Evolutionary conservation across 2,888 invertebrate genomes (phyloP).

Genomic region (Schizotus pectinicornis): DNA sequence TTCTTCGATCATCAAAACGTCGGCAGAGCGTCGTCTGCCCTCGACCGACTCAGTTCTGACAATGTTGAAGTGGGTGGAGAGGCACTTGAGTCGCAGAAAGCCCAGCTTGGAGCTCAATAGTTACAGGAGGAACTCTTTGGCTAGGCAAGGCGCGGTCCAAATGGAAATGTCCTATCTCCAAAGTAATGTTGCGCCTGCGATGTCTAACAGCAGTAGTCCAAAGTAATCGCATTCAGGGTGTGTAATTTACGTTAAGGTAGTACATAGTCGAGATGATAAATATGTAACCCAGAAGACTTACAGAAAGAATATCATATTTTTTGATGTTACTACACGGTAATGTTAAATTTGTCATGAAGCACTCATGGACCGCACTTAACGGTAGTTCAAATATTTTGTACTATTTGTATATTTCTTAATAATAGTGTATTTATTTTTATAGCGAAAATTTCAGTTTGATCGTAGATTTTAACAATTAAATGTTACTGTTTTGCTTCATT

Average conservation of each 20-base stretch:
- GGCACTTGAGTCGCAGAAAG: conserved; percentile 80
- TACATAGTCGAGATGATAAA: neutral
- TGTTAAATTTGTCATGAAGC: conserved; percentile 5
- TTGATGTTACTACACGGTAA: conserved; percentile 15
- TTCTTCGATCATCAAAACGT: conserved; percentile 83
- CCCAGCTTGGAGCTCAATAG: conserved; percentile 62
- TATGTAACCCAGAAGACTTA: conserved; percentile 21
- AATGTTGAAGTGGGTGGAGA: conserved; percentile 88
- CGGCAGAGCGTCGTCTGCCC: conserved; percentile 84
- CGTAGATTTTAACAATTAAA: no score
- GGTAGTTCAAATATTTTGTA: conserved; percentile 16
- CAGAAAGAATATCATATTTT: conserved; percentile 21
- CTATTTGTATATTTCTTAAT: conserved; percentile 18
- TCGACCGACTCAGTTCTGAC: conserved; percentile 89
- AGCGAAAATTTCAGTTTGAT: neutral
- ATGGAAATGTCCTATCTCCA: conserved; percentile 63
- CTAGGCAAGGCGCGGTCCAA: conserved; percentile 67
- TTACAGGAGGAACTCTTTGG: conserved; percentile 68
- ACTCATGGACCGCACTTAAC: conserved; percentile 11
- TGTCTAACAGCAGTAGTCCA: neutral
- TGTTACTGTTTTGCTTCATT: no score
- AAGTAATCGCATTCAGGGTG: neutral
- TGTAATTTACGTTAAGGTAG: neutral
- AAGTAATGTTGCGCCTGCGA: neutral
- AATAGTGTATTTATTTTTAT: conserved; percentile 21